These are phyloP conservation scores for Carterocephalus palaemon DNA, from an alignment of 2,888 invertebrate genomes.

Conservation along the genomic window DNA sequence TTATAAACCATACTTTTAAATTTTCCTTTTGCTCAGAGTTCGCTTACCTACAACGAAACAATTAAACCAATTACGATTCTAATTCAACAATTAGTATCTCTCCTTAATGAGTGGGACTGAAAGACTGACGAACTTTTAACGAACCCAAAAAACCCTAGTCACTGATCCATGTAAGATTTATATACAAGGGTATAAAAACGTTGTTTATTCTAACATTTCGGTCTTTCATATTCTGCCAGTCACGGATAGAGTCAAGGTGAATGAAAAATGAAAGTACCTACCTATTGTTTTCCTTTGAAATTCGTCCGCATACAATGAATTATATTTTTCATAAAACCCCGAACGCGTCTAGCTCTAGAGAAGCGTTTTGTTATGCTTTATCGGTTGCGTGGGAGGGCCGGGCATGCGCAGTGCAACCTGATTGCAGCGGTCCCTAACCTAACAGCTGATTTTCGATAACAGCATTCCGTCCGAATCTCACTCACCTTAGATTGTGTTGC, in stretches of 20 bases:
- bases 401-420: constrained; percentile 59
- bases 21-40: no score
- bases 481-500: constrained; percentile 61
- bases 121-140: not conserved
- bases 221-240: constrained; percentile 1
- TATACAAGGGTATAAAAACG: no score
- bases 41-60: no score
- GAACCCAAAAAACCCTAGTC: not conserved
- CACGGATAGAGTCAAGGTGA: constrained; percentile 12
- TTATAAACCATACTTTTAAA: no score
- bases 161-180: no score
- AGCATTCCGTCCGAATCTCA: constrained; percentile 22
- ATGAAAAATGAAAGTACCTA: no score
- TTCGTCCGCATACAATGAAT: no score
- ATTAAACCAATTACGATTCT: no score
- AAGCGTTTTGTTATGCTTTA: constrained; percentile 33
- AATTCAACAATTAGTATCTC: constrained; percentile 7
- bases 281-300: no score
- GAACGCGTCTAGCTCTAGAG: not conserved
- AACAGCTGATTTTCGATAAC: constrained; percentile 43
- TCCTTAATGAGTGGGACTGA: not conserved
- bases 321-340: not conserved
- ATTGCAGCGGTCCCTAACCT: constrained; percentile 19
- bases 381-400: constrained; percentile 37
- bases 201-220: no score